These are phyloP conservation scores for Candidula unifasciata DNA, from an alignment of 2,888 invertebrate species.

Conservation along the genomic window DNA sequence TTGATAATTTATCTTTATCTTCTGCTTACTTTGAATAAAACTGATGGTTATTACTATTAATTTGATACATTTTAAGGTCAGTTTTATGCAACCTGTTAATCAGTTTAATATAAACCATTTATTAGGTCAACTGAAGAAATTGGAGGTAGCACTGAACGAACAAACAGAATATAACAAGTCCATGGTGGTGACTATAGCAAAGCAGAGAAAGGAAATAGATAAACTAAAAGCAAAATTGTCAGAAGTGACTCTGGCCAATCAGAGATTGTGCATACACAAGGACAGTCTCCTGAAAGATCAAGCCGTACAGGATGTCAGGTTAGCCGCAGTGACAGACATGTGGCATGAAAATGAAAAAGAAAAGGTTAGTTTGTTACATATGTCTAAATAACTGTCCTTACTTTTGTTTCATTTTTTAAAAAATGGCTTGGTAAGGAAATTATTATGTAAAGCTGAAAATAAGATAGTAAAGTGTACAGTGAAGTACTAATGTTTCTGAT, in stretches of 20 bases:
- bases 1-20: too few species aligned
- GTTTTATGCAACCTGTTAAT: neutral
- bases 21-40: too few species aligned
- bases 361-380: slow-evolving; percentile 54
- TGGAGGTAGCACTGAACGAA: slow-evolving; percentile 64
- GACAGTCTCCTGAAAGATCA: slow-evolving; percentile 66
- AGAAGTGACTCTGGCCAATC: slow-evolving; percentile 69
- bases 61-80: neutral
- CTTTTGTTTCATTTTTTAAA: too few species aligned
- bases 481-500: too few species aligned
- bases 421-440: too few species aligned
- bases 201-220: slow-evolving; percentile 59
- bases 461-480: too few species aligned
- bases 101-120: neutral
- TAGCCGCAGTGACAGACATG: slow-evolving; percentile 69
- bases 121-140: slow-evolving; percentile 61
- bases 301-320: slow-evolving; percentile 61
- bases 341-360: slow-evolving; percentile 67
- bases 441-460: too few species aligned
- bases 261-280: slow-evolving; percentile 67
- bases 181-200: slow-evolving; percentile 58
- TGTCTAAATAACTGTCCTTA: too few species aligned
- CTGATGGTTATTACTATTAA: too few species aligned
- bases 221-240: slow-evolving; percentile 56
- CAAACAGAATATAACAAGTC: slow-evolving; percentile 59